These are phyloP conservation scores for Mizuhopecten yessoensis DNA, from an alignment of 1,140 invertebrate species.

Conservation along the genomic window DNA sequence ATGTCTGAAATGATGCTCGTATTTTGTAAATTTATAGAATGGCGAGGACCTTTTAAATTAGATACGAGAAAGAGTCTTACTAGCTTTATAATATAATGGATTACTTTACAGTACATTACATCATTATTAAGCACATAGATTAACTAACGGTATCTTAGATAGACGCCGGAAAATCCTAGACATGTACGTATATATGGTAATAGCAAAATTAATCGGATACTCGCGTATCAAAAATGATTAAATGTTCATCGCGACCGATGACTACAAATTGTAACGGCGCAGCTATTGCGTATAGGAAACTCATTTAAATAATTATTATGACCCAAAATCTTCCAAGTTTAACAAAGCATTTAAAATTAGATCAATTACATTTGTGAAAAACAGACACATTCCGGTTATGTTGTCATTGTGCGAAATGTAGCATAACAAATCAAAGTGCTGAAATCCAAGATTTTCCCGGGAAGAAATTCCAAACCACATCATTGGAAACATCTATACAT, in stretches of 20 bases:
- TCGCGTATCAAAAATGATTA: background rate
- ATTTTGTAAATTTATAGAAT: too few relatives aligned
- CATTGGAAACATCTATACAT: background rate
- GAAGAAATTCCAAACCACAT: background rate
- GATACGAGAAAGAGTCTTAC: background rate
- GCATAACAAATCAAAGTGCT: background rate
- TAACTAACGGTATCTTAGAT: background rate
- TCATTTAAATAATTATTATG: background rate
- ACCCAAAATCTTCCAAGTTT: background rate
- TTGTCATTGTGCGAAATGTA: background rate
- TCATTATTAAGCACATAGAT: background rate
- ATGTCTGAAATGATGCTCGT: too few relatives aligned
- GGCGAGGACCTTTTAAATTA: background rate
- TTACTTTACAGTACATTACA: background rate
- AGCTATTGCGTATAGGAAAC: background rate
- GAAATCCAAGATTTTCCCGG: background rate
- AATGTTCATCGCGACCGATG: background rate
- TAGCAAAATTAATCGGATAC: background rate
- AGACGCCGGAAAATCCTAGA: background rate
- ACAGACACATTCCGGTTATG: background rate
- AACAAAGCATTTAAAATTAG: conserved; percentile 2
- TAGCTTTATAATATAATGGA: background rate
- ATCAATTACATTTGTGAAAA: background rate
- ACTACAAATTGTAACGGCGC: background rate
- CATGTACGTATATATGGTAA: background rate